Base-by-base conservation (phyloP, 2,888 invertebrate genomes). In the Orthonevra nobilis region DNA sequence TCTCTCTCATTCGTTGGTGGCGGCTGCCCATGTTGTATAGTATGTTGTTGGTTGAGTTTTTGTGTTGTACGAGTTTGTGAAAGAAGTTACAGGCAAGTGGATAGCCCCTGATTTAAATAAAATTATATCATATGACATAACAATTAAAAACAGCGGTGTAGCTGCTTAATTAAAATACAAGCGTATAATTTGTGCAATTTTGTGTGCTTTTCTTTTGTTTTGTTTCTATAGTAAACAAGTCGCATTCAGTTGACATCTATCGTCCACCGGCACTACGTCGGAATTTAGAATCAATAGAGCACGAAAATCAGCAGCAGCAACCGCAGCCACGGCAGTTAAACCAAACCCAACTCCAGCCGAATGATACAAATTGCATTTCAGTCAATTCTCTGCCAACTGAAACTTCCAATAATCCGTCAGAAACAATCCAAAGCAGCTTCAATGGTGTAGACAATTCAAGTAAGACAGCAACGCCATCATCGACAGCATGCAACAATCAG, bases 231-330 rank as follows among this genome's bases (percentile, higher is more conserved):
- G 87, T 85, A 64, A 83, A 83, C 75, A 87, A 87, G 84, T 84
- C 86, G 40, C 85, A 85, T 81, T 86, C 89, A 42, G 88, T 89
- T 61, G 89, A 90, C 83, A 89, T 91, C 58, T 91, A 91, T 83
- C 87, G 90, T 81, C 91, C 91, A 74, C 91, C 91, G 66, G 90
- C 90, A 42, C 88, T 90, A 36, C 89, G 91, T 74, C 85, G 85
- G 63, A 83, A 63, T 58, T 6, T 60, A 44, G 79, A 84, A 82
- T 77, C 84, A 82, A 73, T 84, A 83, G 75, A 83, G 82, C 68
- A 83, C 81, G 70, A 83, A 81, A 74, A 64, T 38, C 70, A 81
- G 75, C 70, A 77, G 36, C 74, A 66, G 15, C 75, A 81, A 73
- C 66, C 73, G 20, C 69, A 60, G 28, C 81, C 48, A 48, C 69